These are phyloP conservation scores for Thalassophryne amazonica DNA, from an alignment of 2,797 vertebrate genomes.

Conservation along the genomic window DNA sequence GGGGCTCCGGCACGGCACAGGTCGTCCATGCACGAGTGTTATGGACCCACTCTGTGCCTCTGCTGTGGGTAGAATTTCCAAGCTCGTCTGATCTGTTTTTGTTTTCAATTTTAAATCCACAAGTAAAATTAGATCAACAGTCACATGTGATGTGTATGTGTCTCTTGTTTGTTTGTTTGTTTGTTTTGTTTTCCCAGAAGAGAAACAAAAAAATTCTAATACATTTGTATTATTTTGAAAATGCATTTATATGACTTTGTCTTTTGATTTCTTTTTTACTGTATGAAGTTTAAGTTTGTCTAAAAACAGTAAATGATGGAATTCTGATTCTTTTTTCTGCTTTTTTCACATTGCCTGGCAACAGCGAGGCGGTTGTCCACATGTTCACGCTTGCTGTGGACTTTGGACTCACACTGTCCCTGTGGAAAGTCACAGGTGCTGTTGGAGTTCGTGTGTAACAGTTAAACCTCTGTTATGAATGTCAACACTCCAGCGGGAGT, in stretches of 20 bases:
- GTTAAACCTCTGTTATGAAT: conserved; percentile 2
- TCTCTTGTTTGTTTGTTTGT: too few species aligned
- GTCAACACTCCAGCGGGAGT: conserved; percentile 21
- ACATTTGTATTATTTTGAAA: too few species aligned
- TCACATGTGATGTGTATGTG: conserved; percentile 51
- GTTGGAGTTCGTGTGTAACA: background rate
- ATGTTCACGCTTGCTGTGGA: conserved; percentile 33
- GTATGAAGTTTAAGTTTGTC: too few species aligned
- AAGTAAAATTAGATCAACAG: conserved; percentile 66
- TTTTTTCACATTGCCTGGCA: background rate
- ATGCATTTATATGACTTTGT: too few species aligned
- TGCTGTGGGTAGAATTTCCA: too few species aligned
- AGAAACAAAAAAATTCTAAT: too few species aligned
- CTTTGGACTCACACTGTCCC: conserved; percentile 50
- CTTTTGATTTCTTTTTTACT: too few species aligned
- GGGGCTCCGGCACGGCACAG: conserved; percentile 5
- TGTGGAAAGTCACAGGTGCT: conserved; percentile 50
- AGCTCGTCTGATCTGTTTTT: conserved; percentile 57
- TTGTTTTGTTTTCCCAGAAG: too few species aligned
- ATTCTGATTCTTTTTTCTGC: too few species aligned
- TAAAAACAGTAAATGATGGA: too few species aligned
- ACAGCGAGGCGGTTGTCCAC: conserved; percentile 25
- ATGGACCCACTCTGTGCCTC: background rate
- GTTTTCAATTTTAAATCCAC: conserved; percentile 62
- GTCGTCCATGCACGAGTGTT: background rate